Evolutionary conservation across 2,113 vertebrate species (phyloP), one percentile per base, ranked within the genome.

Genomic region (Catharus bicknelli): DNA sequence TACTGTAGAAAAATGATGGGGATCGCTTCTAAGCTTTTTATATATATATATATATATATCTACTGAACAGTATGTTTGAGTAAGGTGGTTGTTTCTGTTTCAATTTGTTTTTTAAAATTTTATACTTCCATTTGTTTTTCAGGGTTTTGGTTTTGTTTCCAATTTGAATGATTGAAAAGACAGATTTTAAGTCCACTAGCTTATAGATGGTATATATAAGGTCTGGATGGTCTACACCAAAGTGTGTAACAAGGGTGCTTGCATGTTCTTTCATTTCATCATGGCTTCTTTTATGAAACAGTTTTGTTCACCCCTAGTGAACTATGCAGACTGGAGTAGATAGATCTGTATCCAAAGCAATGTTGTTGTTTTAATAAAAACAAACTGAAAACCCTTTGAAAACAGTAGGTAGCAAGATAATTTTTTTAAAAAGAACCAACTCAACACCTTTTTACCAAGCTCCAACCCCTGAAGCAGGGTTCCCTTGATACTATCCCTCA

Each of bases 1-100:
- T 98, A 96, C 96, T 98, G 89, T 97, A 97, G 97, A 97, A 97
- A 93, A 97, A 94, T 38, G 77, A 95, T 93, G 96, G 94, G 94
- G 95, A 97, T 96, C 83, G 43, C 97, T 97, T 96, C 95, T 95
- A 93, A 94, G 94, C 93, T 97, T 97, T 96, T 92, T 94, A 88
- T 96, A 96, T 94, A 96, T 95, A 95, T 95, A 89, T 94, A 89
- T 94, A 96, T 94, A 89, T 96, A 88, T 91, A 73, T 96, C 83
- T 84, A 88, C 94, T 95, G 91, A 96, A 93, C 91, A 91, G 92
- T 97, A 84, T 92, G 90, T 96, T 94, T 94, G 94, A 90, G 90
- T 95, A 94, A 93, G 92, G 88, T 96, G 95, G 86, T 94, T 91
- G 64, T 93, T 94, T 96, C 90, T 93, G 95, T 95, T 97, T 86